Conservation (phyloP, 2,113 vertebrate species). For the Piaya cayana region DNA sequence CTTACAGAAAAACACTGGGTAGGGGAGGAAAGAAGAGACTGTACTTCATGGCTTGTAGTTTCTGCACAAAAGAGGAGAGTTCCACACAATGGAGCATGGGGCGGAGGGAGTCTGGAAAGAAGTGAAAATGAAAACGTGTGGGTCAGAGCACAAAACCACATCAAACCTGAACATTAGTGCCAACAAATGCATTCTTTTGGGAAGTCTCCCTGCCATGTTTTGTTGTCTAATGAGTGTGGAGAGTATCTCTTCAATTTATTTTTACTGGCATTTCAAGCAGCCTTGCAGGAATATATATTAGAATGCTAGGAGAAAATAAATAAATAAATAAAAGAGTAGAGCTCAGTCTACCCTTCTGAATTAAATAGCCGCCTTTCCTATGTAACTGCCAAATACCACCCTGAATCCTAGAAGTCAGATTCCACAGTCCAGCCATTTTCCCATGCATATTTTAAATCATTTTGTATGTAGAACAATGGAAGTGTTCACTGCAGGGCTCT, state of each 20-base stretch:
- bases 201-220: accelerated
- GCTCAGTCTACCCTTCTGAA: not conserved
- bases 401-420: not conserved
- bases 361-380: not conserved
- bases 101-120: not conserved
- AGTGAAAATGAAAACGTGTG: not conserved
- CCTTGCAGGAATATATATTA: not conserved
- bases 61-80: not conserved
- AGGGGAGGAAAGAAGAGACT: not conserved
- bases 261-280: not conserved
- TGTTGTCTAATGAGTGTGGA: not conserved
- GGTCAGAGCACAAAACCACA: not conserved
- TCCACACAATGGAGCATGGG: not conserved
- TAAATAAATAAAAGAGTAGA: too few relatives aligned
- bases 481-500: not conserved
- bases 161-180: not conserved
- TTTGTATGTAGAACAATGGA: not conserved
- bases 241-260: not conserved
- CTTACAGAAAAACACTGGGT: not conserved
- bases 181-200: not conserved
- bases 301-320: not conserved
- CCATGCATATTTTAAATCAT: not conserved
- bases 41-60: not conserved
- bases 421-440: not conserved
- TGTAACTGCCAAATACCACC: not conserved